These are phyloP conservation scores for Ploceus nigricollis DNA, from an alignment of 2,113 vertebrate species.

Conservation along the genomic window DNA sequence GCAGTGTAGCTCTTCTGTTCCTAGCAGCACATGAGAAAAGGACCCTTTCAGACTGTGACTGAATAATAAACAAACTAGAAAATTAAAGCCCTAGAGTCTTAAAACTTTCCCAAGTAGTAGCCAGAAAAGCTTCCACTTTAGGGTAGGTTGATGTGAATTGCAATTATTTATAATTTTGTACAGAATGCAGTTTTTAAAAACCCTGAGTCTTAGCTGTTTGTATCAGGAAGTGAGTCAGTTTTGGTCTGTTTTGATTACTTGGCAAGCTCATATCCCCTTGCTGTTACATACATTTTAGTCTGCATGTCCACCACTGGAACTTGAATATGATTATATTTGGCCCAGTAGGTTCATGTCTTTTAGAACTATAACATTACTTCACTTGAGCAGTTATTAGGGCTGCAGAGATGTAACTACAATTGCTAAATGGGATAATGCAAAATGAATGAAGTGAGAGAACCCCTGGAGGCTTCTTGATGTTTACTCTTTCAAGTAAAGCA, in stretches of 20 bases:
- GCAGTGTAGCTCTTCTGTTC: not conserved
- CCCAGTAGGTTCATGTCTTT: slow-evolving; percentile 18
- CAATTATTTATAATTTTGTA: slow-evolving; percentile 12
- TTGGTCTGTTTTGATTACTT: not conserved
- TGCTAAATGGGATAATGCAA: slow-evolving; percentile 18
- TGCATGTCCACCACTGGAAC: not conserved
- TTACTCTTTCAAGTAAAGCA: slow-evolving; percentile 50
- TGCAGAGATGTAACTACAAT: slow-evolving; percentile 28
- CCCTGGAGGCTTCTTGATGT: slow-evolving; percentile 18
- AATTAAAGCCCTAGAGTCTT: not conserved
- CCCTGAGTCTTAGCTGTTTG: not conserved
- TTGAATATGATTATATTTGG: slow-evolving; percentile 3
- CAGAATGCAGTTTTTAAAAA: not conserved
- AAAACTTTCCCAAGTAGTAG: not conserved
- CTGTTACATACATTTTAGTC: not conserved
- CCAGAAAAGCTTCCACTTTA: not conserved
- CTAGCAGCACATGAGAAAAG: not conserved
- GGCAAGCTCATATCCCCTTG: not conserved
- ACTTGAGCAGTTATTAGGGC: slow-evolving; percentile 35
- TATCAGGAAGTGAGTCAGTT: not conserved
- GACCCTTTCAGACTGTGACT: not conserved
- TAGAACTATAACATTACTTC: slow-evolving; percentile 35
- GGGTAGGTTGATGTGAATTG: not conserved
- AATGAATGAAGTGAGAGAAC: slow-evolving; percentile 27
- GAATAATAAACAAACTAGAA: not conserved